Base-by-base conservation (phyloP, 2,797 vertebrate genomes). In the Rhynchotus rufescens region DNA sequence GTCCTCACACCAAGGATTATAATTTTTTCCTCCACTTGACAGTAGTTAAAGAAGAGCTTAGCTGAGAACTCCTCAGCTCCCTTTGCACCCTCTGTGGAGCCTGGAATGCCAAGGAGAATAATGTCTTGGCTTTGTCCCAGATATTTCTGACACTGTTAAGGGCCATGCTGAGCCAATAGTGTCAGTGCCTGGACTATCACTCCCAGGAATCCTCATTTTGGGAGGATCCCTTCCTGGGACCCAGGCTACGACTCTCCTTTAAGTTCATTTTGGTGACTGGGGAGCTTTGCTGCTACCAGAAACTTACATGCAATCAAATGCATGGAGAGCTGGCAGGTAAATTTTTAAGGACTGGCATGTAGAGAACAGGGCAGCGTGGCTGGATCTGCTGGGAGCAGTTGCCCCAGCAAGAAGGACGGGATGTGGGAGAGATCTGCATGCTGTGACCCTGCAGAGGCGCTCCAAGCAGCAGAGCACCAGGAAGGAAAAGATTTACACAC, bases 171-270 rank as follows among this genome's bases (percentile, higher is more conserved):
- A 0, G 0, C 45, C 8, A 12, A 2, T 8, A 16, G 20, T 20
- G 52, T 13, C 0, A 0, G 57, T 21, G 67, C 17, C 17, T 0
- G 0, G 8, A 54, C 20, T 8, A 12, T 30, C 17, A 17, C 28
- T 80, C 23, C 22, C 7, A 12, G 3, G 23, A 66, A 10, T 40
- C 38, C 26, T 71, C 1, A 0, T 23, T 12, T 34, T 75, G 36
- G 36, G 40, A 11, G 6, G 66, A 78, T 62, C 10, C 34, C 32
- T 61, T 32, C 20, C 26, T 38, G 62, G 25, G 32, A 62, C 26
- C 38, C 32, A 26, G 47, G 36, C 16, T 19, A 52, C 1, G 2
- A 13, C 12, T 40, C 11, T 22, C 65, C 25, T 36, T 8, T 34
- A 17, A 12, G 32, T 21, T 21, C 6, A 30, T 36, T 9, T 59